These are phyloP conservation scores for Chauna torquata DNA, from an alignment of 2,113 vertebrate genomes.

Conservation along the genomic window DNA sequence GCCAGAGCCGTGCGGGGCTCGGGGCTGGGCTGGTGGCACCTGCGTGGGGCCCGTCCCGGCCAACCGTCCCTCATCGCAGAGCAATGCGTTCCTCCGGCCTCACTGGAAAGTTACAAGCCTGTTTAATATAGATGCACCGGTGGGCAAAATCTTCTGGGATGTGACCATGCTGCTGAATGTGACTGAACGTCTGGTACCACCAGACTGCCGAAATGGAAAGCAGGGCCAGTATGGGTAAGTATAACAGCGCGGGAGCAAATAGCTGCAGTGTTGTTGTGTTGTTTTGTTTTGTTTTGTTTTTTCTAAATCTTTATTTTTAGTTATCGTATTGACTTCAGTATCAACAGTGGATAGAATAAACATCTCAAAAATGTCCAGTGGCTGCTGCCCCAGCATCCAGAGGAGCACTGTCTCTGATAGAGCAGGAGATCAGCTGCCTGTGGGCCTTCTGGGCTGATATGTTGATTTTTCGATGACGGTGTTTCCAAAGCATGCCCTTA, in stretches of 20 bases:
- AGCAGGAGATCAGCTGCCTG: conserved; percentile 4
- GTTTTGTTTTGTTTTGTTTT: not conserved
- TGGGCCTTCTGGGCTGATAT: conserved; percentile 52
- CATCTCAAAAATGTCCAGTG: conserved; percentile 41
- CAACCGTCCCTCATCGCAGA: not conserved
- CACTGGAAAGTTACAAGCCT: conserved; percentile 73
- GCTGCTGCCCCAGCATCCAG: conserved; percentile 48
- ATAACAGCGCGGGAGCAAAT: conserved; percentile 54
- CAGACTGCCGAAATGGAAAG: conserved; percentile 48
- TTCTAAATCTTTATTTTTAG: conserved; percentile 68
- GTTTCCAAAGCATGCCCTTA: conserved; percentile 67
- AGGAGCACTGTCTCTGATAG: conserved; percentile 18
- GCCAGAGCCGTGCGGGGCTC: accelerated
- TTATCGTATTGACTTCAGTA: conserved; percentile 4
- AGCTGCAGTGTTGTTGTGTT: not conserved
- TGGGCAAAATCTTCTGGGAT: conserved; percentile 68
- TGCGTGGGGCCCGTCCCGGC: not conserved
- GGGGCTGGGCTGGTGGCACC: accelerated
- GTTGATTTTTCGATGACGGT: conserved; percentile 68
- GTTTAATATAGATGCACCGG: conserved; percentile 61
- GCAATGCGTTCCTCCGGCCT: conserved; percentile 32
- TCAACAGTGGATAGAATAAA: conserved; percentile 47
- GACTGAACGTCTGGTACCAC: conserved; percentile 61
- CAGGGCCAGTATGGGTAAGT: conserved; percentile 57
- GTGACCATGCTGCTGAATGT: conserved; percentile 50